Evolutionary conservation across 1,140 invertebrate genomes (phyloP).

Genomic region (Drosophila parvula): DNA sequence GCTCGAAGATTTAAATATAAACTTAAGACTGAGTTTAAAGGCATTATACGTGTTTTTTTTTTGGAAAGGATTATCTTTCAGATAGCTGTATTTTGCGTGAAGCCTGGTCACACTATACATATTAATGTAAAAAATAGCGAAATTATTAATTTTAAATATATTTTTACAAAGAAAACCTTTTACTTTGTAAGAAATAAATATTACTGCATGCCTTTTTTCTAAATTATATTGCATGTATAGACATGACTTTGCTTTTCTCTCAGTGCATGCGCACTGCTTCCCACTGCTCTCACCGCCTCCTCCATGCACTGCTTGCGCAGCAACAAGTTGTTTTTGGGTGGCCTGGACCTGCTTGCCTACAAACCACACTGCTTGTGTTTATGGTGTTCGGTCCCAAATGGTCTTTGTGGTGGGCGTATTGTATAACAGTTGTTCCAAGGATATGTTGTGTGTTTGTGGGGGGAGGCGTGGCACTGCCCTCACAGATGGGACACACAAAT

Average conservation of each 20-base stretch:
- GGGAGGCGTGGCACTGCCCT: conserved; percentile 7
- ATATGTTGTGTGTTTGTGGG: too few species aligned
- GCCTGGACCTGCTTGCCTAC: not conserved
- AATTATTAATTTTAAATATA: not conserved
- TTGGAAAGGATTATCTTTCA: not conserved
- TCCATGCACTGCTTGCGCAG: conserved; percentile 18
- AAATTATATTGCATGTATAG: not conserved
- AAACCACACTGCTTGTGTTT: not conserved
- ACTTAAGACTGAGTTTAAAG: not conserved
- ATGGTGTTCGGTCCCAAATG: not conserved
- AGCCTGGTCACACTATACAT: not conserved
- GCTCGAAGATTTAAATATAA: not conserved
- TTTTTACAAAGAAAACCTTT: not conserved
- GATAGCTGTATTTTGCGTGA: too few species aligned
- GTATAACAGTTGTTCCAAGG: conserved; percentile 23
- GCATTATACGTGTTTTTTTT: not conserved
- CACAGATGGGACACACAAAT: conserved; percentile 17
- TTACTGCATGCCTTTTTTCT: not conserved
- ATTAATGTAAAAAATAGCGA: not conserved
- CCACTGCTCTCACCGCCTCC: not conserved
- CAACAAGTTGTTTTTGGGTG: conserved; percentile 31
- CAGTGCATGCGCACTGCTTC: conserved; percentile 9
- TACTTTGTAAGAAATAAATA: not conserved
- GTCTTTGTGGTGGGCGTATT: not conserved
- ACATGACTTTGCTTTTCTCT: not conserved